Percentiles rank a stretch among this genome's conserved stretches.
Evolutionary conservation across 2,113 vertebrate genomes (phyloP).

Genomic region (Hiodon alosoides): DNA sequence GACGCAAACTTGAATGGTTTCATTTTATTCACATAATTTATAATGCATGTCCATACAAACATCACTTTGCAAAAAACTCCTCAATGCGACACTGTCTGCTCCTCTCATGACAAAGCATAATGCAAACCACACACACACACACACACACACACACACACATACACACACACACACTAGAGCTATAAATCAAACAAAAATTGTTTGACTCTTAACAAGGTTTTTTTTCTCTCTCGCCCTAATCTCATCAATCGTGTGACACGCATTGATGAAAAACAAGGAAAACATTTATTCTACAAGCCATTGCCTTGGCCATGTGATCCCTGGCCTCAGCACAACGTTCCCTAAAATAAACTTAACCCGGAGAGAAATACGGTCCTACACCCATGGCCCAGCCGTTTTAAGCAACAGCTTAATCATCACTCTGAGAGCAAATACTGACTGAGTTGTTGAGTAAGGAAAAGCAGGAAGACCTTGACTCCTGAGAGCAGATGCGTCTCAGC

Average conservation of each 20-base stretch:
- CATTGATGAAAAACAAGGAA: constrained; percentile 37
- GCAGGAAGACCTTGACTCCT: constrained; percentile 55
- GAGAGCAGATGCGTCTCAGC: constrained; percentile 62
- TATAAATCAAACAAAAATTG: no score
- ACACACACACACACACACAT: no score
- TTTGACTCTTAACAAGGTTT: no score
- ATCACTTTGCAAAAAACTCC: no score
- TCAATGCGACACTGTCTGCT: no score
- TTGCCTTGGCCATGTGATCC: constrained; percentile 46
- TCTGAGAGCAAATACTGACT: constrained; percentile 65
- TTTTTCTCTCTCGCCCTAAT: background rate
- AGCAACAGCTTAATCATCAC: constrained; percentile 71
- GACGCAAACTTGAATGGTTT: no score
- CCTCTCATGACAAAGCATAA: no score
- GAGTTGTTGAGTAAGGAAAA: constrained; percentile 66
- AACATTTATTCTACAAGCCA: constrained; percentile 46
- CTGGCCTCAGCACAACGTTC: constrained; percentile 31
- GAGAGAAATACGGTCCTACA: constrained; percentile 28
- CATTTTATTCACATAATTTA: no score
- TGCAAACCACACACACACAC: no score
- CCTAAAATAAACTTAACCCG: constrained; percentile 57
- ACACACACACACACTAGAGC: no score
- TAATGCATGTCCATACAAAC: no score
- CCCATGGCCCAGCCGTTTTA: constrained; percentile 56
- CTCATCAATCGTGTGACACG: constrained; percentile 29